phyloP scores from a whole-genome alignment of 1,140 invertebrate genomes.

The Bombyx mandarina region DNA sequence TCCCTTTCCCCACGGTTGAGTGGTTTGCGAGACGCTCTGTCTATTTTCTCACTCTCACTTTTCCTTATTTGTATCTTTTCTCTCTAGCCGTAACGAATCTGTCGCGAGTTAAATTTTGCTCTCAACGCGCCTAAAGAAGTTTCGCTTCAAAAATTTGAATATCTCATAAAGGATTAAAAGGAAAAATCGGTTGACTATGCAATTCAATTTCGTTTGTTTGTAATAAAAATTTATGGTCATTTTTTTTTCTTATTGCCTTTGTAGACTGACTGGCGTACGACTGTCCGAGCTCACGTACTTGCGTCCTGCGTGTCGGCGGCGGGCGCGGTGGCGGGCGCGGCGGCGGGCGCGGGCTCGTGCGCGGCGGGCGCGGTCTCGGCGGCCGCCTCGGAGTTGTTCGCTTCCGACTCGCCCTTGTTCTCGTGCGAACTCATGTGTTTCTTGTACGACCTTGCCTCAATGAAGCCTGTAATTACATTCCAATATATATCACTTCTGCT shows the following conservation, averaged over 20 bases:
- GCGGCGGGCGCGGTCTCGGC: conserved; percentile 7
- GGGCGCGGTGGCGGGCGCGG: conserved; percentile 1
- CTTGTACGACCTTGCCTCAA: conserved; percentile 58
- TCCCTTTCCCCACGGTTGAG: no score
- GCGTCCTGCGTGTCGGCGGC: conserved; percentile 2
- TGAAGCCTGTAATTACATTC: conserved; percentile 34
- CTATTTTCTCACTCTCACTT: no score
- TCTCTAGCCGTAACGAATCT: no score
- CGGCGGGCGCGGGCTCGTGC: background rate
- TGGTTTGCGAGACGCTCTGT: no score
- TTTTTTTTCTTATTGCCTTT: no score
- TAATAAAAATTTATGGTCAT: no score
- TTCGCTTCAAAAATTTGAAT: no score
- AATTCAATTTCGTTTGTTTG: background rate
- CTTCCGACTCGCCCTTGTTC: conserved; percentile 25
- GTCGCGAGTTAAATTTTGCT: no score
- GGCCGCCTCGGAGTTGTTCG: conserved; percentile 17
- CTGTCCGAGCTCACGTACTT: background rate
- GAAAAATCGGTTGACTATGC: background rate
- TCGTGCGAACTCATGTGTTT: conserved; percentile 60
- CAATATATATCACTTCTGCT: background rate
- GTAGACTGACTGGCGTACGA: no score
- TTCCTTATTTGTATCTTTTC: no score
- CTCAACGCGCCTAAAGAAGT: no score
- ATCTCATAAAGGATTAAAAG: background rate